Conservation (phyloP, 2,888 invertebrate genomes). For the Harpalus rubripes region DNA sequence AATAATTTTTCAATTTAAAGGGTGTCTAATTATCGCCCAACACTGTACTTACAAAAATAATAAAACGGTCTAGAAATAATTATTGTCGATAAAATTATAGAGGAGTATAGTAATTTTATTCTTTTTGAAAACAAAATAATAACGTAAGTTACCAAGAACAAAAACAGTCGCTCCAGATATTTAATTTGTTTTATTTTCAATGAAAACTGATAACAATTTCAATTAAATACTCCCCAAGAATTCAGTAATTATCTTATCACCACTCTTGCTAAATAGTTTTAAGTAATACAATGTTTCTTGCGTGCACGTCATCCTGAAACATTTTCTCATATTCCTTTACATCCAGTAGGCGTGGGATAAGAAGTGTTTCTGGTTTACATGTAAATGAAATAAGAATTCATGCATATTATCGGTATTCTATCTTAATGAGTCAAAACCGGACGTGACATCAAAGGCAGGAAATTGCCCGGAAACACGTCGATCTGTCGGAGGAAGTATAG, state of each 20-base stretch:
- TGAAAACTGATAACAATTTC: conserved; percentile 13
- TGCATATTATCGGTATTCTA: conserved; percentile 65
- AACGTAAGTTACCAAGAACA: too few species aligned
- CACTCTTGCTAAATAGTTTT: neutral
- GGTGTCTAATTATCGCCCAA: too few species aligned
- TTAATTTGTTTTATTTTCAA: conserved; percentile 3
- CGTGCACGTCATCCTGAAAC: neutral
- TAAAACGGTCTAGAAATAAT: too few species aligned
- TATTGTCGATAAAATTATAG: too few species aligned
- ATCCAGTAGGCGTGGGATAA: conserved; percentile 4
- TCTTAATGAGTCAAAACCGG: conserved; percentile 65
- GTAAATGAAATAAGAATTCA: conserved; percentile 66
- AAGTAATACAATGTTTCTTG: conserved; percentile 37
- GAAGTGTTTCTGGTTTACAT: conserved; percentile 60
- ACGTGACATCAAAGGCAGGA: conserved; percentile 61
- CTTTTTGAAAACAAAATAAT: too few species aligned
- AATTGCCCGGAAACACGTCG: conserved; percentile 63
- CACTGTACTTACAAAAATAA: too few species aligned
- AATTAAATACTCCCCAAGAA: conserved; percentile 21
- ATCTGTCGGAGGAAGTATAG: conserved; percentile 29
- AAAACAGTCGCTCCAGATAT: neutral
- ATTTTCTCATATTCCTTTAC: conserved; percentile 19
- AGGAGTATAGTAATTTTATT: too few species aligned
- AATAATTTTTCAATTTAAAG: too few species aligned
- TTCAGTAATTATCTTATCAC: conserved; percentile 28